A percentile compares a stretch with the other conserved stretches of the same genome.
Evolutionary conservation across 2,113 vertebrate genomes (phyloP).

Genomic region (Grammomys dolichurus): DNA sequence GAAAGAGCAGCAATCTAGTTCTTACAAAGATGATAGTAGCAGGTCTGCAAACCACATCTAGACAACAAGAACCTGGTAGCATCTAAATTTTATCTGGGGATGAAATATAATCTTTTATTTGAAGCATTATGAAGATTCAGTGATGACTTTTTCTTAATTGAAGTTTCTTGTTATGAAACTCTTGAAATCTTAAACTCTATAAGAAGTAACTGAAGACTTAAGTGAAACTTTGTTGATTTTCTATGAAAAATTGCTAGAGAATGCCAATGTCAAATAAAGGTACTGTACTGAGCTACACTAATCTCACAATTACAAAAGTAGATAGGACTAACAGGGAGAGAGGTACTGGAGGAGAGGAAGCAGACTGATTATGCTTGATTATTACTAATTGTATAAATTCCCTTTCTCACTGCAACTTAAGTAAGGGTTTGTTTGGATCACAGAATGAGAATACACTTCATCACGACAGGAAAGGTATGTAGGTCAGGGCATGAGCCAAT

Average conservation of each 20-base stretch:
- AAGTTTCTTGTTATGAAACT: neutral
- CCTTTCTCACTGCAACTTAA: neutral
- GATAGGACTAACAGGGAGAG: neutral
- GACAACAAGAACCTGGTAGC: neutral
- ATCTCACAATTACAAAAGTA: neutral
- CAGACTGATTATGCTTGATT: neutral
- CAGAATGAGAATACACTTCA: neutral
- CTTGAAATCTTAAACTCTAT: neutral
- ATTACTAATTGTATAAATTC: neutral
- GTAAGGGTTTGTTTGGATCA: neutral
- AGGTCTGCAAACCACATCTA: neutral
- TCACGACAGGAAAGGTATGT: neutral
- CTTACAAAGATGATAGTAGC: neutral
- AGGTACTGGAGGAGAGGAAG: neutral
- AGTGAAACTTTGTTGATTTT: slow-evolving; percentile 7
- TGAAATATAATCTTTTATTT: neutral
- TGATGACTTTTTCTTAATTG: neutral
- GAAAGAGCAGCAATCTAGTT: neutral
- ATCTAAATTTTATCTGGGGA: neutral
- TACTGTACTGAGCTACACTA: neutral
- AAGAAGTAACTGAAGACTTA: neutral
- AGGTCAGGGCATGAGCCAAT: neutral
- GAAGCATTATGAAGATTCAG: neutral
- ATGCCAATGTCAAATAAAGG: neutral
- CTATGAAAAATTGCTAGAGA: neutral